phyloP scores from a whole-genome alignment of 2,113 vertebrate species.

The Paradoxurus hermaphroditus region DNA sequence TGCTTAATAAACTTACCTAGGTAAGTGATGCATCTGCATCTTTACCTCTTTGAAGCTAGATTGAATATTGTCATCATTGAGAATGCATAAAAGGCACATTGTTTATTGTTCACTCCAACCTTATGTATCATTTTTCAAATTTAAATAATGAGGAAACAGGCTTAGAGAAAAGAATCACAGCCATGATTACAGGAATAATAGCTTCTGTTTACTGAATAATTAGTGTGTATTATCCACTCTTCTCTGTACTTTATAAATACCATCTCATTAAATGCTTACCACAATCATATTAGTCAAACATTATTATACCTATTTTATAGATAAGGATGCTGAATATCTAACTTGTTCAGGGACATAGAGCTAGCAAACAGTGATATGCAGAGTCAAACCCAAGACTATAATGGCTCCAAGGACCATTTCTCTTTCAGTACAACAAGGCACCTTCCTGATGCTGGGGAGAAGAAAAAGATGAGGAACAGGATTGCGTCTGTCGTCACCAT shows the following conservation, averaged over 20 bases:
- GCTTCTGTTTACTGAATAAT: slow-evolving; percentile 10
- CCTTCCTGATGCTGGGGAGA: background rate
- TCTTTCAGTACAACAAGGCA: background rate
- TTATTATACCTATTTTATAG: background rate
- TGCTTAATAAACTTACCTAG: background rate
- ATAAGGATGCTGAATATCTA: background rate
- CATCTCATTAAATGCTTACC: slow-evolving; percentile 11
- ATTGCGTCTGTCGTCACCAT: background rate
- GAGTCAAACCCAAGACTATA: background rate
- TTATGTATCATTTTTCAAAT: slow-evolving; percentile 28
- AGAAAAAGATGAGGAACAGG: background rate
- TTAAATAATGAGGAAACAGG: slow-evolving; percentile 21
- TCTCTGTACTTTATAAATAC: background rate
- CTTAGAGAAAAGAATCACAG: slow-evolving; percentile 4
- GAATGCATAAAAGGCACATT: background rate
- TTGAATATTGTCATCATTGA: background rate
- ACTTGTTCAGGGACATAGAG: background rate
- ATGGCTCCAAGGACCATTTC: background rate
- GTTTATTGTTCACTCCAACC: slow-evolving; percentile 7
- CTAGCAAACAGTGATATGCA: background rate
- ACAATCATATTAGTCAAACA: background rate
- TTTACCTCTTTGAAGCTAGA: background rate
- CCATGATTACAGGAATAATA: slow-evolving; percentile 1
- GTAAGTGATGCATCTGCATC: background rate
- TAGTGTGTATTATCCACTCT: background rate